These are phyloP conservation scores for Pherbina coryleti DNA, from an alignment of 2,888 invertebrate genomes.

Conservation along the genomic window DNA sequence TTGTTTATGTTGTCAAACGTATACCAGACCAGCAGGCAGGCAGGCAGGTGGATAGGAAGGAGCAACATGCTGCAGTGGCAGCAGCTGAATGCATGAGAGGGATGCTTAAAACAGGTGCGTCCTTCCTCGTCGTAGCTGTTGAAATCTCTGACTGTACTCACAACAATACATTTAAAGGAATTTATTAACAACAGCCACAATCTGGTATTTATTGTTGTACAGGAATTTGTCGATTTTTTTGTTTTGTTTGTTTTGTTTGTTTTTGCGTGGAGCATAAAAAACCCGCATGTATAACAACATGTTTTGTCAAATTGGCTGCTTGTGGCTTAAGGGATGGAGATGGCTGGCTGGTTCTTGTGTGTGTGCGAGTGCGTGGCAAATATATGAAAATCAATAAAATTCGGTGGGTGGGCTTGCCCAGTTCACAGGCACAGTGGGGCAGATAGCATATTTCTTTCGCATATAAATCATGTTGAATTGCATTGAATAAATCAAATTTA, in stretches of 20 bases:
- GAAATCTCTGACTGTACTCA: background rate
- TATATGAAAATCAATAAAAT: slow-evolving; percentile 14
- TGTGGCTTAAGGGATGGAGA: background rate
- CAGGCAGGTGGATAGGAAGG: background rate
- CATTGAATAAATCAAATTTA: background rate
- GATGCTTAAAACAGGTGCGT: background rate
- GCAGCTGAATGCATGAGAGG: background rate
- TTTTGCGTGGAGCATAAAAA: background rate
- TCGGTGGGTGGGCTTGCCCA: background rate
- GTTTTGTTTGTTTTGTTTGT: background rate
- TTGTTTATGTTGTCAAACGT: background rate
- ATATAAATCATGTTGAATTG: slow-evolving; percentile 11
- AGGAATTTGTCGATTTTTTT: slow-evolving; percentile 22
- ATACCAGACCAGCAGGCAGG: background rate
- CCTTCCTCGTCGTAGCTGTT: background rate
- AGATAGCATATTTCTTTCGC: background rate
- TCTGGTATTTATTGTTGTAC: background rate
- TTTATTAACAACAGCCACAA: background rate
- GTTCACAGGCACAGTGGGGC: background rate
- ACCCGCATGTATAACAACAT: background rate
- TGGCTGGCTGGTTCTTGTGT: background rate
- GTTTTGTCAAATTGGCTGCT: slow-evolving; percentile 12
- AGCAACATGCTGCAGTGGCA: background rate
- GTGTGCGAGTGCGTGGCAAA: background rate
- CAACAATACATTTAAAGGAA: slow-evolving; percentile 11